Percentiles rank a stretch among this genome's conserved stretches.
Evolutionary conservation across 2,888 invertebrate species (phyloP).

Genomic region (Amblyjoppa proteus): DNA sequence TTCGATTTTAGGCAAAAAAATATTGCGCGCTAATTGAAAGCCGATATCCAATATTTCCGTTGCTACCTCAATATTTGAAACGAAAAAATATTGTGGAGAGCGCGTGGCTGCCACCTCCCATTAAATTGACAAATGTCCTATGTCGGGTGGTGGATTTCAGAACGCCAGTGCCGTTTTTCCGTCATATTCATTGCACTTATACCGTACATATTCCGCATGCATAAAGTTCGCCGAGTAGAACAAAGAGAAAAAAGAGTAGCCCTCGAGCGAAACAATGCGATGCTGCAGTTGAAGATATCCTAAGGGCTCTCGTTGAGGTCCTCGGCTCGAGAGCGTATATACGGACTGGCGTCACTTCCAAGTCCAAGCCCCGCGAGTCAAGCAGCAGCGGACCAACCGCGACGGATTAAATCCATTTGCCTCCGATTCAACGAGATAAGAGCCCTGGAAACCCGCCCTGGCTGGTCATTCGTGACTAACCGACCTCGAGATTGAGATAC

Average conservation of each 20-base stretch:
- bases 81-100: background rate
- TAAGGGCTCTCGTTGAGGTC: background rate
- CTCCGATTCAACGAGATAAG: constrained; percentile 66
- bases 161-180: background rate
- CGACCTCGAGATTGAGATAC: constrained; percentile 64
- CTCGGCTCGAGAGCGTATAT: constrained; percentile 6
- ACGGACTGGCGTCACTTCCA: constrained; percentile 60
- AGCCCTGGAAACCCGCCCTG: constrained; percentile 48
- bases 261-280: constrained; percentile 22
- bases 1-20: background rate
- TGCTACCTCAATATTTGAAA: background rate
- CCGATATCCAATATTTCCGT: background rate
- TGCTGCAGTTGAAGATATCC: constrained; percentile 1
- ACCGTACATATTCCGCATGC: constrained; percentile 5
- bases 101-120: background rate
- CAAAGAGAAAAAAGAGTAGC: constrained; percentile 1
- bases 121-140: background rate
- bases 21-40: background rate
- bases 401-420: constrained; percentile 68
- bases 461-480: constrained; percentile 61
- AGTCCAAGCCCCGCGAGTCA: constrained; percentile 26
- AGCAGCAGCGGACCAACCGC: constrained; percentile 35
- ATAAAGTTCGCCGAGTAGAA: constrained; percentile 13
- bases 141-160: background rate
- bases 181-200: constrained; percentile 15